Evolutionary conservation across 2,113 vertebrate species (phyloP).

Genomic region (Pygoscelis adeliae): DNA sequence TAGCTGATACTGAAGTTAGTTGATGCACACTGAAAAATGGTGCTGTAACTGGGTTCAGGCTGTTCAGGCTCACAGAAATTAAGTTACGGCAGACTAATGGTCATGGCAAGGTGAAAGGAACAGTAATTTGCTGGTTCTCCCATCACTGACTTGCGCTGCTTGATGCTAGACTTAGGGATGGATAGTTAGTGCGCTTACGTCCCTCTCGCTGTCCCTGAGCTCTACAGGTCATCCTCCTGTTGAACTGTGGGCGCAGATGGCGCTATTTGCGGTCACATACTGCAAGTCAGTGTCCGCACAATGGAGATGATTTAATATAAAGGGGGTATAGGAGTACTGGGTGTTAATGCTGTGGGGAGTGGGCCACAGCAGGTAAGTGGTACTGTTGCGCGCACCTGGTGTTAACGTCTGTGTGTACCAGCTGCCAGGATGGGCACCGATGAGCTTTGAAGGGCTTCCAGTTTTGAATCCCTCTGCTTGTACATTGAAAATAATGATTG

Average conservation of each 20-base stretch:
- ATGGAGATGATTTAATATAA: neutral
- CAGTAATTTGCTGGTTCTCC: neutral
- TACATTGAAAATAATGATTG: neutral
- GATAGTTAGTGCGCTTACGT: accelerated
- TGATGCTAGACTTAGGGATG: too few species aligned
- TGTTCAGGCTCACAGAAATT: neutral
- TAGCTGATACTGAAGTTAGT: neutral
- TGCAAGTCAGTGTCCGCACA: too few species aligned
- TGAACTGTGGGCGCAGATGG: too few species aligned
- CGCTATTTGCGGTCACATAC: too few species aligned
- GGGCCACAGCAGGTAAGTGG: neutral
- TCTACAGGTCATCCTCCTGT: neutral
- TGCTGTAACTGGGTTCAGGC: neutral
- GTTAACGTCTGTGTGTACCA: neutral
- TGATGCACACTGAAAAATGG: neutral
- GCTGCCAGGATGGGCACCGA: neutral
- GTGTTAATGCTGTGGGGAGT: neutral
- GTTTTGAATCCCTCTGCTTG: neutral
- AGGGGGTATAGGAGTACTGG: neutral
- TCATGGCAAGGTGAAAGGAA: neutral
- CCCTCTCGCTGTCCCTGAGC: neutral
- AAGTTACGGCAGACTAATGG: neutral
- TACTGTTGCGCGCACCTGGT: neutral
- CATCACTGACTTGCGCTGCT: neutral
- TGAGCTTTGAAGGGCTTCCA: neutral